These are phyloP conservation scores for Callipepla californica DNA, from an alignment of 2,113 vertebrate species.

Conservation along the genomic window DNA sequence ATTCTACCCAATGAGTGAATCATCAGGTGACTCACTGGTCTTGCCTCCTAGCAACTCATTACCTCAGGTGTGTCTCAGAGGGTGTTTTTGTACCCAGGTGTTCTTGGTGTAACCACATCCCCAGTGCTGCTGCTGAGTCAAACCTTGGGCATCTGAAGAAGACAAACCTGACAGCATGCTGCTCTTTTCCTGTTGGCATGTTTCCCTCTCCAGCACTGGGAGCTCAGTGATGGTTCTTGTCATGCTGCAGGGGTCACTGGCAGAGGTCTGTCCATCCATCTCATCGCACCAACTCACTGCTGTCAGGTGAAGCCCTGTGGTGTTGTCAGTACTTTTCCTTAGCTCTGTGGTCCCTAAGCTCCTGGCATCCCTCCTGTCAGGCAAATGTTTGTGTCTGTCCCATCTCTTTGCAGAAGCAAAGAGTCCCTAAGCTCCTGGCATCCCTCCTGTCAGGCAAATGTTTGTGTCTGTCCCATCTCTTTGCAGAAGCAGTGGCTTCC, in stretches of 20 bases:
- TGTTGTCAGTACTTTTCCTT: background rate
- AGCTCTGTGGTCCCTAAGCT: background rate
- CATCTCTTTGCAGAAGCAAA: background rate
- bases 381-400: background rate
- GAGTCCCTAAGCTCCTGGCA: background rate
- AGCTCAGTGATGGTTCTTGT: background rate
- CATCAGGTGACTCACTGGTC: constrained; percentile 2
- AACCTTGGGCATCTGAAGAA: background rate
- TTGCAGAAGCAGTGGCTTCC: background rate
- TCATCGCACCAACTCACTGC: background rate
- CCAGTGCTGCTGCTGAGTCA: background rate
- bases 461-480: background rate
- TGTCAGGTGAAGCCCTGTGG: background rate
- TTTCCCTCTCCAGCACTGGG: background rate
- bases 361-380: background rate
- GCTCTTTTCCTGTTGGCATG: rapidly evolving
- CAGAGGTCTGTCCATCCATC: background rate
- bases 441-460: background rate
- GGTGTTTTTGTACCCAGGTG: background rate
- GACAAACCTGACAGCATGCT: background rate
- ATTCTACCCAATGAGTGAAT: background rate
- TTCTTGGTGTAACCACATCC: background rate
- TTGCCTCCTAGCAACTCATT: background rate
- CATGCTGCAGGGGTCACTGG: rapidly evolving
- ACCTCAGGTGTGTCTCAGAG: background rate